These are phyloP conservation scores for Luffia ferchaultella DNA, from an alignment of 2,888 invertebrate species.

Conservation along the genomic window DNA sequence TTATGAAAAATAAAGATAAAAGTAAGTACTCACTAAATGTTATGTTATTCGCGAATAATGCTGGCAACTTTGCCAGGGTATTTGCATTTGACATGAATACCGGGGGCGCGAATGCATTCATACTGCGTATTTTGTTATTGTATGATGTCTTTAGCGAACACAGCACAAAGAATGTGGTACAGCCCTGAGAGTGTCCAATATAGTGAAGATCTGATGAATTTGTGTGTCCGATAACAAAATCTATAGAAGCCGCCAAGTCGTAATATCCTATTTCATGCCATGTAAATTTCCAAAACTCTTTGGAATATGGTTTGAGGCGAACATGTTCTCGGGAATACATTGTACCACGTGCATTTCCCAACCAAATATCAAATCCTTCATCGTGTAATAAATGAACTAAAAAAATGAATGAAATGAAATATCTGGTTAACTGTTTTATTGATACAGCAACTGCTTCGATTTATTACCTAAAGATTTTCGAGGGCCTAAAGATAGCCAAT, in stretches of 20 bases:
- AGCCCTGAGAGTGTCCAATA: slow-evolving; percentile 69
- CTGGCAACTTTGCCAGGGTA: too few relatives aligned
- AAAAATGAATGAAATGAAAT: slow-evolving; percentile 9
- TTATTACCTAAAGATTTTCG: slow-evolving; percentile 1
- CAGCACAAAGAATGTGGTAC: slow-evolving; percentile 20
- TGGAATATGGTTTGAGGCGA: slow-evolving; percentile 3
- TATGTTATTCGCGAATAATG: too few relatives aligned
- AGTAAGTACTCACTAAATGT: too few relatives aligned
- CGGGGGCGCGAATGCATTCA: background rate
- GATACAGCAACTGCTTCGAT: too few relatives aligned
- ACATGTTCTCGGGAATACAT: slow-evolving; percentile 9
- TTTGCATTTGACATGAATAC: slow-evolving; percentile 1
- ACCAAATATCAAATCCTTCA: slow-evolving; percentile 10
- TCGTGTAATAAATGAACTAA: slow-evolving; percentile 7
- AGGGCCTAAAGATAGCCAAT: background rate
- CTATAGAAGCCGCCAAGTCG: slow-evolving; percentile 72
- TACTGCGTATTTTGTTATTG: slow-evolving; percentile 12
- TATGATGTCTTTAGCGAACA: slow-evolving; percentile 11
- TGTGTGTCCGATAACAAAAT: slow-evolving; percentile 53
- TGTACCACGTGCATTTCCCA: slow-evolving; percentile 12
- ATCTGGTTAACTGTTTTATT: too few relatives aligned
- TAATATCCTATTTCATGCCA: slow-evolving; percentile 71
- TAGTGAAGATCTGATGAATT: slow-evolving; percentile 57
- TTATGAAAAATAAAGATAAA: too few relatives aligned
- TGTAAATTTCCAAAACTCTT: slow-evolving; percentile 32